A percentile compares a stretch with the other conserved stretches of the same genome.
Evolutionary conservation across 1,140 invertebrate species (phyloP).

Genomic region (Augochlora pura): DNA sequence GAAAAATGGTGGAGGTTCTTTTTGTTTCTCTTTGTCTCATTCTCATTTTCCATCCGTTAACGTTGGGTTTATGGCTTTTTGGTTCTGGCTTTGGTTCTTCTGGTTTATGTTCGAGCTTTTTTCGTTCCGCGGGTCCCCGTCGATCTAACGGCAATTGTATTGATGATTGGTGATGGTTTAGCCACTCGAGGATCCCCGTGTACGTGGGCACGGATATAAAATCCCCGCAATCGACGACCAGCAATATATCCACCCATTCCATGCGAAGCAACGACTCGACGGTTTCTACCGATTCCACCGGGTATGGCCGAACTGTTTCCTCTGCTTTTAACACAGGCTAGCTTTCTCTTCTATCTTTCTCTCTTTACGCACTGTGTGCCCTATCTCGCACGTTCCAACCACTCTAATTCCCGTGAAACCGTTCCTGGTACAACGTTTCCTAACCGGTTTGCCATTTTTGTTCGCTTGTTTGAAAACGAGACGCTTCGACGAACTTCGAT

Average conservation of each 20-base stretch:
- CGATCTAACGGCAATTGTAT: neutral
- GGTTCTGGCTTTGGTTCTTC: neutral
- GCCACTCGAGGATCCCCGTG: conserved; percentile 80
- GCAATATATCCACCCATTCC: conserved; percentile 79
- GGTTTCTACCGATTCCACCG: conserved; percentile 80
- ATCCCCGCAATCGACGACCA: conserved; percentile 79
- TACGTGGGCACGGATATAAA: conserved; percentile 79
- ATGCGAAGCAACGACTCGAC: conserved; percentile 79
- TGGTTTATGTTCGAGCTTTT: neutral
- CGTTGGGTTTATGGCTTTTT: neutral
- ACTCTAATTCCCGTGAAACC: neutral
- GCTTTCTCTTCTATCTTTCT: conserved; percentile 4
- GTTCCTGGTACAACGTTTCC: neutral
- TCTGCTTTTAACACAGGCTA: conserved; percentile 41
- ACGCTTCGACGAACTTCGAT: neutral
- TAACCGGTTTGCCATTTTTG: neutral
- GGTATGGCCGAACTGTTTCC: conserved; percentile 75
- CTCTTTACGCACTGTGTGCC: neutral
- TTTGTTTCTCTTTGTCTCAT: neutral
- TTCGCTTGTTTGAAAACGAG: neutral
- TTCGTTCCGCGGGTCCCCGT: neutral
- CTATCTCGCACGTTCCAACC: neutral
- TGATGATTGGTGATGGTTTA: conserved; percentile 73
- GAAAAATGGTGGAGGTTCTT: conserved; percentile 20
- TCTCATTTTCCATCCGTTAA: neutral